Evolutionary conservation across 2,888 invertebrate genomes (phyloP), one percentile per base, ranked within the genome.

Genomic region (Herminia tarsipennalis): DNA sequence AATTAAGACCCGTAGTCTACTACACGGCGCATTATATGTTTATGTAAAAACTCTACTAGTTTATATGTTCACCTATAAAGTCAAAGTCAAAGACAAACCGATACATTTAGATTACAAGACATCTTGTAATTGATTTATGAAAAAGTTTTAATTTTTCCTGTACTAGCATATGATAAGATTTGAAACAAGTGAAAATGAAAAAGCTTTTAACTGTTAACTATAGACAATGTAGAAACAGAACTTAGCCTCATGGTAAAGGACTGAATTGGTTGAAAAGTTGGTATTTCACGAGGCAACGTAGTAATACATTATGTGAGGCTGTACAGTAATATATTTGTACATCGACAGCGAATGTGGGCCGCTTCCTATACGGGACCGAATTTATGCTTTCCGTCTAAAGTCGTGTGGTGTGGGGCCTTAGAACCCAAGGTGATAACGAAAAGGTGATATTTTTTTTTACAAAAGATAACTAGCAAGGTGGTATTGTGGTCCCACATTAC

Each of bases 381-480:
- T 65, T 66, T 66, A 65, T 65, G 52, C 10, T 39, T 60, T 63
- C 66, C 65, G 57, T 42, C 43, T 20, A 24, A 39, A 34, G 20
- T 30, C 25, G 29, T 33, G 30, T 4, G 6, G 27, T 6, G 46
- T 37, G 45, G 8, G 42, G 65, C 50, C 43, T 17, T 33, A 35
- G 13, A 16, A 22, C 3, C 13, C 8, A 10, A 13, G 20, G 6
- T 8, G 13, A 18, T 18, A 16, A 16, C 5, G 5, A 18, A 4
- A 4, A 18, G 20, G 5, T 18, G 20, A 18, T 18, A 5, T 4
- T 18, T 18, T 18, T 18, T 18, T 18, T 18, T 18, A 3, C 3
- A 18, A 18, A 18, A 18, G 4, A 4, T 5, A 5, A 18, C 3
- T n/a, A n/a, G n/a, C n/a, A n/a, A n/a, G n/a, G n/a, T n/a, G n/a